phyloP scores from a whole-genome alignment of 2,113 vertebrate species.

The Crotalus tigris region DNA sequence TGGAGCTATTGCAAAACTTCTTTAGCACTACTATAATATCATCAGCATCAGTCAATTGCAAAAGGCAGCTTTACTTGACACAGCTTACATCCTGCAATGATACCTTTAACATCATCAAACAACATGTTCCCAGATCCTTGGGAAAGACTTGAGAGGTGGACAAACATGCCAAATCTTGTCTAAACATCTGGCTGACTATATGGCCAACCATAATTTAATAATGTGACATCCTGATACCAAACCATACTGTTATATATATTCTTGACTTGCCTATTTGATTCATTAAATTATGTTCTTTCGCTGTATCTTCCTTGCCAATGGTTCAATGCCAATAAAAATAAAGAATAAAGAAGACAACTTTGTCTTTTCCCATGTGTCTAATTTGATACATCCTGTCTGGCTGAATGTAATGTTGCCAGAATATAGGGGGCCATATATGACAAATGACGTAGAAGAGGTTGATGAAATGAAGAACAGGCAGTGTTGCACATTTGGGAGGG shows the following conservation, averaged over 20 bases:
- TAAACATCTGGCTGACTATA: not conserved
- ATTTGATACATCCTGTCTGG: constrained; percentile 26
- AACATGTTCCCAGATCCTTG: not conserved
- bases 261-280: not conserved
- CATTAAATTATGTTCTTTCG: not conserved
- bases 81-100: not conserved
- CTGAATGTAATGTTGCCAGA: not conserved
- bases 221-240: not conserved
- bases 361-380: constrained; percentile 13
- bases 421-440: not conserved
- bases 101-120: not conserved
- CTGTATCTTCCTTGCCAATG: not conserved
- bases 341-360: not conserved
- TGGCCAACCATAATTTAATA: not conserved
- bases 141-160: not conserved
- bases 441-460: not conserved
- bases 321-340: not conserved
- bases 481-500: not conserved
- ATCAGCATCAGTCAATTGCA: not conserved
- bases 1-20: not conserved
- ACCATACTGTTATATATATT: not conserved
- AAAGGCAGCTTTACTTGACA: not conserved
- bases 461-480: not conserved
- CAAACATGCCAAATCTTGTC: not conserved
- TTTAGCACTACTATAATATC: not conserved